Base-by-base conservation (phyloP, 2,797 vertebrate species). In the Coranthus polyacanthus region DNA sequence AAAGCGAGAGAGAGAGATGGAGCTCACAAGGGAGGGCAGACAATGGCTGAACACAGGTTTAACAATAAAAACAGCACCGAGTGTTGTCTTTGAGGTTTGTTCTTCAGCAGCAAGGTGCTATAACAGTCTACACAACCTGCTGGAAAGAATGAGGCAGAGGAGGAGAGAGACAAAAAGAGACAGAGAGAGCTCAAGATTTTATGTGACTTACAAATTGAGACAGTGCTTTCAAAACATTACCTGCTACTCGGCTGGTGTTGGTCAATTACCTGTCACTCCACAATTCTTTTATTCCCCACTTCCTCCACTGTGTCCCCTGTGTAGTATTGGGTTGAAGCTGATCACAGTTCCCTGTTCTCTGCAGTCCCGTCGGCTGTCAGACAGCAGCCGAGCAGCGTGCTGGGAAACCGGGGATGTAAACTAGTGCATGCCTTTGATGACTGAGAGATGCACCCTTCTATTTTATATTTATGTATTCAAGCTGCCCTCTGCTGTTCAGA, bases 401-500 rank as follows among this genome's bases (percentile, higher is more conserved):
- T 61, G 83, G 73, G 69, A 84, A 66, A 63, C 62, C 63, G 1
- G 72, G 59, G 67, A 89, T 79, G 76, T 71, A 87, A 84, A 88
- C 21, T 12, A 81, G 81, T 51, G 82, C 81, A 63, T 57, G 74
- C 51, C 70, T 85, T 77, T 81, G 86, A 91, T 77, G 85, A 79
- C 68, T 72, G 73, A 78, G 75, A 83, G 83, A 84, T 81, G 82
- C 76, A 32, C 76, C 50, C 60, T 66, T 67, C 78, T 81, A 59
- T 81, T 87, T 87, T 85, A 85, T 95, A 95, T 96, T 92, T 93
- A 94, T 96, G 95, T 95, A 97, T 97, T 96, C 91, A 96, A 98
- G 96, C 95, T 96, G 96, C 97, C 98, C 97, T 97, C 97, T 97
- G 94, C 96, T 96, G 97, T 95, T 91, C 86, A 83, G 85, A 88